Evolutionary conservation across 2,113 vertebrate species (phyloP).

Genomic region (Numenius arquata): DNA sequence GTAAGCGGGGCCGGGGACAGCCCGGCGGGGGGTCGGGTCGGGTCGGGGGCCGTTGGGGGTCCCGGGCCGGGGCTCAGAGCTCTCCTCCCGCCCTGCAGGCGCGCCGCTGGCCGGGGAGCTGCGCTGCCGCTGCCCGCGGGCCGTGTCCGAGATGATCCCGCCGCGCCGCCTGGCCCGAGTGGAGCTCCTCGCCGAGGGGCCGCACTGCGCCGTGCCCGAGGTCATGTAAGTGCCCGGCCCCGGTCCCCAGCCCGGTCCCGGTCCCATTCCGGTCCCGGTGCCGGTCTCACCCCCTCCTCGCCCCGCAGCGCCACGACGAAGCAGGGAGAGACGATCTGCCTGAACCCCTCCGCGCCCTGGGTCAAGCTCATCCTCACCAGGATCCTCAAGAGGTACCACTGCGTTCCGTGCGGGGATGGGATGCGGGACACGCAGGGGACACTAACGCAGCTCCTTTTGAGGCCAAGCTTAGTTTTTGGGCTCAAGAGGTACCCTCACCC

Average conservation of each 20-base stretch:
- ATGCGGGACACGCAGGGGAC: fast-evolving
- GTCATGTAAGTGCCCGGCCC: too few species aligned
- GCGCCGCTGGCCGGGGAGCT: not conserved
- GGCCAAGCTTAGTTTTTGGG: not conserved
- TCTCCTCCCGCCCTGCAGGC: not conserved
- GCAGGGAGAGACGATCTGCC: slow-evolving; percentile 30
- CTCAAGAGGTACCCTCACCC: not conserved
- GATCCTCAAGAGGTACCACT: slow-evolving; percentile 57
- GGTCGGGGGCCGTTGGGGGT: too few species aligned
- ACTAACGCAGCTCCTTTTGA: not conserved
- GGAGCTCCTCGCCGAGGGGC: slow-evolving; percentile 1
- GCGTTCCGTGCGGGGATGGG: not conserved
- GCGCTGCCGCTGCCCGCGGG: not conserved
- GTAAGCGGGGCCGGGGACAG: not conserved
- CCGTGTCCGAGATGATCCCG: not conserved
- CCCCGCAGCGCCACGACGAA: not conserved
- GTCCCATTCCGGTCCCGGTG: too few species aligned
- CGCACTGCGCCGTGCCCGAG: too few species aligned
- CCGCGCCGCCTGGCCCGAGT: not conserved
- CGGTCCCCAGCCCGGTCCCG: too few species aligned
- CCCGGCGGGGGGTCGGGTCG: too few species aligned
- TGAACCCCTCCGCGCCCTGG: slow-evolving; percentile 74
- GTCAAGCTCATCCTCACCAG: slow-evolving; percentile 69
- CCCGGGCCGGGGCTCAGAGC: too few species aligned
- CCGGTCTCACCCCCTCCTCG: not conserved